A percentile compares a stretch with the other conserved stretches of the same genome.
Conservation (phyloP, 1,140 invertebrate genomes). For the Drosophila navojoa region DNA sequence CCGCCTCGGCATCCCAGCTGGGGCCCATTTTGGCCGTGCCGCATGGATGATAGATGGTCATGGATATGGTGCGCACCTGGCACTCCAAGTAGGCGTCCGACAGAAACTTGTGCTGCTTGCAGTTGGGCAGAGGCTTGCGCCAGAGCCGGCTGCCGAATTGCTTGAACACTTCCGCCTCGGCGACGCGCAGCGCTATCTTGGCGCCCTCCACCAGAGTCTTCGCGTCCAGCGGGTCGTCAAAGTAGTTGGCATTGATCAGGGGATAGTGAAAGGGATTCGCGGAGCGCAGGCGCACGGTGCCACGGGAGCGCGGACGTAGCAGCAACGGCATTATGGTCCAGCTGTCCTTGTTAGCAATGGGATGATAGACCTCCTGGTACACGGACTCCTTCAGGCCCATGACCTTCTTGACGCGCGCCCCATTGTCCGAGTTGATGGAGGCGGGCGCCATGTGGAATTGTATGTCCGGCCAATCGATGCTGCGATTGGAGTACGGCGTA, state of each 20-base stretch:
- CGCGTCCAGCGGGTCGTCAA: constrained; percentile 90
- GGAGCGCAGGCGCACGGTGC: constrained; percentile 89
- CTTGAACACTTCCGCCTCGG: constrained; percentile 90
- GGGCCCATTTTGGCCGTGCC: constrained; percentile 94
- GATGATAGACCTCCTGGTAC: constrained; percentile 91
- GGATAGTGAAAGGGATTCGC: constrained; percentile 94
- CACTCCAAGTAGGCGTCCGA: constrained; percentile 94
- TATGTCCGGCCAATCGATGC: constrained; percentile 91
- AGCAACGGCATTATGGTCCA: constrained; percentile 94
- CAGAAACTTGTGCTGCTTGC: constrained; percentile 88
- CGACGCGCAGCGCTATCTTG: constrained; percentile 89
- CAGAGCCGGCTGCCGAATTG: constrained; percentile 92
- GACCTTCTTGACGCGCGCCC: constrained; percentile 89
- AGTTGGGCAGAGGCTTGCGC: constrained; percentile 90
- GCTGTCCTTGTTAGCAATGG: constrained; percentile 90
- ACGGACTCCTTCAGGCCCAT: constrained; percentile 92
- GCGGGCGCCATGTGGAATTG: constrained; percentile 95
- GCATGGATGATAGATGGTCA: constrained; percentile 94
- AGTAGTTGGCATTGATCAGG: constrained; percentile 94
- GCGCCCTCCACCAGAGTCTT: constrained; percentile 92
- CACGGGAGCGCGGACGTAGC: constrained; percentile 91
- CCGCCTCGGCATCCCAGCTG: constrained; percentile 88
- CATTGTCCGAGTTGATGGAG: constrained; percentile 91
- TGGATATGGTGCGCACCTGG: constrained; percentile 91
- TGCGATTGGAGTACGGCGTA: constrained; percentile 90